These are phyloP conservation scores for Tachina fera DNA, from an alignment of 2,888 invertebrate species.

Conservation along the genomic window DNA sequence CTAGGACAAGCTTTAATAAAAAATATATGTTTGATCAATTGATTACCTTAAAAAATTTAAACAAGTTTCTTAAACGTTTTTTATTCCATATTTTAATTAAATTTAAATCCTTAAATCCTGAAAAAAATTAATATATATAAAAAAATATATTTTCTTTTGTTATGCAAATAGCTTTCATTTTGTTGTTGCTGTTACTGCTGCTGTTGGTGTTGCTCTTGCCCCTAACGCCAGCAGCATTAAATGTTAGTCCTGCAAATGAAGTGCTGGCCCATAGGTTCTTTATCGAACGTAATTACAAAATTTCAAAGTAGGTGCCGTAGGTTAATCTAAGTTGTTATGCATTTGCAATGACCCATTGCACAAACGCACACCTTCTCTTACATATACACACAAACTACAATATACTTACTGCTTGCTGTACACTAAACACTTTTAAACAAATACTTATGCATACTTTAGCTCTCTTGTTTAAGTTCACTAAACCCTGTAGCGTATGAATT, in stretches of 20 bases:
- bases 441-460: background rate
- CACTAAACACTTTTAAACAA: background rate
- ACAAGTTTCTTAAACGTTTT: no score
- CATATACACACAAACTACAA: background rate
- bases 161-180: background rate
- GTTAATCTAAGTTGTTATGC: conserved; percentile 55
- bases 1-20: no score
- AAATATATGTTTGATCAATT: background rate
- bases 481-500: conserved; percentile 42
- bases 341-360: conserved; percentile 52
- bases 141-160: background rate
- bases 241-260: conserved; percentile 33
- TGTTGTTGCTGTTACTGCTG: background rate
- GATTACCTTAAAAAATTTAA: background rate
- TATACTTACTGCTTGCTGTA: background rate
- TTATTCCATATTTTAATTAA: background rate
- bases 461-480: conserved; percentile 19
- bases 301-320: conserved; percentile 54
- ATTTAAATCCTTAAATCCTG: background rate
- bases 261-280: conserved; percentile 49
- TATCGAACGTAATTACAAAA: conserved; percentile 61
- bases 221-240: conserved; percentile 8
- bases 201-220: background rate
- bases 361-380: background rate
- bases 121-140: background rate